phyloP scores from a whole-genome alignment of 2,797 vertebrate genomes.

The Chrosomus eos region DNA sequence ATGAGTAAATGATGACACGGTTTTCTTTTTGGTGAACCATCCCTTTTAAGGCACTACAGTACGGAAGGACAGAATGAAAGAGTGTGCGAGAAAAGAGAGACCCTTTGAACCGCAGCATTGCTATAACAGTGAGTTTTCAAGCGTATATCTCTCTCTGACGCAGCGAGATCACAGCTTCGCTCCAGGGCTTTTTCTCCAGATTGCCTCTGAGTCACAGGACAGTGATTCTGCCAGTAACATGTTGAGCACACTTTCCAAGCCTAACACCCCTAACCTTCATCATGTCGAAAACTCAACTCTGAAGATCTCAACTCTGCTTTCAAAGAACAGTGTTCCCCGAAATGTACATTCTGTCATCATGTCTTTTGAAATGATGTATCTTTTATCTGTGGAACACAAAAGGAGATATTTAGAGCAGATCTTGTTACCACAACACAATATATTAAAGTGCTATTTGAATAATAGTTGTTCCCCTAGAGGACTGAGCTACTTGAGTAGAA shows the following conservation, averaged over 20 bases:
- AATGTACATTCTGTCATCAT: background rate
- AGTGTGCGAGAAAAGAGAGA: background rate
- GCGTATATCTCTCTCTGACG: slow-evolving; percentile 59
- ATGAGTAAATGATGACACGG: slow-evolving; percentile 19
- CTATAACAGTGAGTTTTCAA: background rate
- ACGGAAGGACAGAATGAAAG: background rate
- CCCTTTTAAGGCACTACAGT: background rate
- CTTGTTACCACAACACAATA: background rate
- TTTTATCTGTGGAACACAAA: background rate
- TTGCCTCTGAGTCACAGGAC: slow-evolving; percentile 78
- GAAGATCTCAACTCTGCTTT: slow-evolving; percentile 8
- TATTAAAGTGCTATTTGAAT: slow-evolving; percentile 9
- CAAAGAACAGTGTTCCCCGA: background rate
- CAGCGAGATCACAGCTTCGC: slow-evolving; percentile 74
- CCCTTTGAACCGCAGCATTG: background rate
- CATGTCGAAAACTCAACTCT: slow-evolving; percentile 17
- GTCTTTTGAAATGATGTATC: background rate
- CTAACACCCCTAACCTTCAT: slow-evolving; percentile 34
- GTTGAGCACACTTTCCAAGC: slow-evolving; percentile 63
- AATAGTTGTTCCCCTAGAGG: background rate
- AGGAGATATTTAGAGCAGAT: background rate
- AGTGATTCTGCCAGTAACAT: slow-evolving; percentile 65
- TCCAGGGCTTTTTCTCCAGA: slow-evolving; percentile 79
- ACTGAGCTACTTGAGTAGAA: slow-evolving; percentile 16
- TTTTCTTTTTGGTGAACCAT: background rate